Percentiles rank a stretch among this genome's conserved stretches.
These are phyloP conservation scores for Balearica regulorum DNA, from an alignment of 2,797 vertebrate genomes.

Conservation along the genomic window DNA sequence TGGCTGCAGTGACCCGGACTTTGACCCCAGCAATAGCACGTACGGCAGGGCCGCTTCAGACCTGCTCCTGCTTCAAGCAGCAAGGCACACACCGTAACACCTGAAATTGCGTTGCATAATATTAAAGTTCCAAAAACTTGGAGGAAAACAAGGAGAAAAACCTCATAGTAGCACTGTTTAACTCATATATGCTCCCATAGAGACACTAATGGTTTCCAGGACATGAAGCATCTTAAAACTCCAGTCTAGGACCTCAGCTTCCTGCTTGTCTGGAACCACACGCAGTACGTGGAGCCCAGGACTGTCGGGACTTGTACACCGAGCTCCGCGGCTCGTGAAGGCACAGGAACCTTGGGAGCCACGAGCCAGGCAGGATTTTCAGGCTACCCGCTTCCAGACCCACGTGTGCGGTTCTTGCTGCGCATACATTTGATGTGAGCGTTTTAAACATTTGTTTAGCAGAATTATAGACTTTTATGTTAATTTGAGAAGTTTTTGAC, in stretches of 20 bases:
- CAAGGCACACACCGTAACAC: neutral
- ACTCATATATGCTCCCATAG: neutral
- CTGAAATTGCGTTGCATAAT: neutral
- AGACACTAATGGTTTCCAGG: neutral
- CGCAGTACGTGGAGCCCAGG: neutral
- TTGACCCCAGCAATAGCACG: neutral
- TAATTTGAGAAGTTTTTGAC: neutral
- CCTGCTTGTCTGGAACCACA: neutral
- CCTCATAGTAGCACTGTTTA: neutral
- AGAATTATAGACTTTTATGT: neutral
- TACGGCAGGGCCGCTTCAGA: neutral
- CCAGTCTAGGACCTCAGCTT: neutral
- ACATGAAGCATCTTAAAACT: neutral
- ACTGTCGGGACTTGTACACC: neutral
- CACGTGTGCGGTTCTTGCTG: fast-evolving
- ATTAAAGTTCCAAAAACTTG: neutral
- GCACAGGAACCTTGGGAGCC: neutral
- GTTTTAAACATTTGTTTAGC: neutral
- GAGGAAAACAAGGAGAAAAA: neutral
- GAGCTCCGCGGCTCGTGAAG: neutral
- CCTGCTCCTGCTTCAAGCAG: neutral
- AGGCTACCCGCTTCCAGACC: neutral
- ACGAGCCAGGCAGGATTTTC: neutral
- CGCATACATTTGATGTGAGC: neutral
- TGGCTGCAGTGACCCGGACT: neutral